phyloP scores from a whole-genome alignment of 2,797 vertebrate species.

The Myotis daubentonii region DNA sequence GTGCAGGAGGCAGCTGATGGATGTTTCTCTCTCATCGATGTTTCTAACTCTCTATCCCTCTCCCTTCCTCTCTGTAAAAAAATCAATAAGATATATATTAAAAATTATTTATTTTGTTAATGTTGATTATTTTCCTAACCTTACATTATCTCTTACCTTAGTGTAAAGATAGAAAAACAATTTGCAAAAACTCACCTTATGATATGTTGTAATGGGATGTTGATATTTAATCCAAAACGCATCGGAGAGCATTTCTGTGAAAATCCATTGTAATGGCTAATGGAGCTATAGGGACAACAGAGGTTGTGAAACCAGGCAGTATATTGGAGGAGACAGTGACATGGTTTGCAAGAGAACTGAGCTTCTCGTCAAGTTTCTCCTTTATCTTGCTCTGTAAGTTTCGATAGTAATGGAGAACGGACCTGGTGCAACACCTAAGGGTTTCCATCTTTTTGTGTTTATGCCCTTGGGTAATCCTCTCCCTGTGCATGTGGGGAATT shows the following conservation, averaged over 20 bases:
- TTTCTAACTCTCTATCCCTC: too few species aligned
- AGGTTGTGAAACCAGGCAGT: background rate
- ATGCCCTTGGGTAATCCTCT: background rate
- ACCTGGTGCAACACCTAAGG: background rate
- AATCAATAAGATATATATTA: too few species aligned
- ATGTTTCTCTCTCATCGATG: too few species aligned
- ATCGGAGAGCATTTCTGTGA: background rate
- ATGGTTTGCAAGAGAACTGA: background rate
- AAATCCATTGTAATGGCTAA: background rate
- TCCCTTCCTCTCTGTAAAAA: too few species aligned
- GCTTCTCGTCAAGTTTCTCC: background rate
- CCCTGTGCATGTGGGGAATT: background rate
- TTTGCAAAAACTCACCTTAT: background rate
- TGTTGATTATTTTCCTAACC: background rate
- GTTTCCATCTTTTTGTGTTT: background rate
- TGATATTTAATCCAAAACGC: background rate
- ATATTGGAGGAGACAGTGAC: background rate
- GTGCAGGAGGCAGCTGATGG: too few species aligned
- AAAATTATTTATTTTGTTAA: background rate
- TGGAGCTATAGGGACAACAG: background rate
- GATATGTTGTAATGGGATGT: background rate
- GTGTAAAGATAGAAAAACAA: background rate
- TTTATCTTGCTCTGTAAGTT: background rate
- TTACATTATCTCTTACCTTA: background rate
- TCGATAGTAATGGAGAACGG: background rate